Percentiles rank a stretch among this genome's conserved stretches.
Conservation (phyloP, 1,140 invertebrate genomes). For the Drosophila pectinifera region DNA sequence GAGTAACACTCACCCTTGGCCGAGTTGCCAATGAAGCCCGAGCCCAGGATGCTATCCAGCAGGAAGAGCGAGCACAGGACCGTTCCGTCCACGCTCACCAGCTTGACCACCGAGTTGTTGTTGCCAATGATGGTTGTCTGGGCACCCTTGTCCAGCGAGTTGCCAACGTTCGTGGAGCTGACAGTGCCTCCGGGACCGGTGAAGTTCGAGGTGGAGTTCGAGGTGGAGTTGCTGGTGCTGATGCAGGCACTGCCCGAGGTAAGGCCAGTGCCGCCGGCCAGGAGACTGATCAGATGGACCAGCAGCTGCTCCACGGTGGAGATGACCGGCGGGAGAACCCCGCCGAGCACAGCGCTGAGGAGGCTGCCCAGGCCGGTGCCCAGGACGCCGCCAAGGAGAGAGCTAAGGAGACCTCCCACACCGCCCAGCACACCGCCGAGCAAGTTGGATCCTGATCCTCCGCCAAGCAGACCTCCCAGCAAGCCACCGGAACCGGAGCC, state of each 20-base stretch:
- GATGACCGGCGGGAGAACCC: not conserved
- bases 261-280: conserved; percentile 7
- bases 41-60: conserved; percentile 4
- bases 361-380: conserved; percentile 12
- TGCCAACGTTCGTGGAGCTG: conserved; percentile 12
- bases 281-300: conserved; percentile 4
- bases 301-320: conserved; percentile 3
- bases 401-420: not conserved
- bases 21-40: conserved; percentile 30
- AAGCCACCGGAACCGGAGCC: not conserved
- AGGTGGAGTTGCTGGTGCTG: not conserved
- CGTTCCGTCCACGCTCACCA: conserved; percentile 8
- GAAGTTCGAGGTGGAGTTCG: not conserved
- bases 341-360: not conserved
- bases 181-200: not conserved
- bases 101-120: not conserved
- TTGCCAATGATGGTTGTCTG: not conserved
- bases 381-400: conserved; percentile 5
- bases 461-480: no score
- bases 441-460: no score
- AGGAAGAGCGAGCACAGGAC: conserved; percentile 13
- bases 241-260: not conserved
- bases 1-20: conserved; percentile 49
- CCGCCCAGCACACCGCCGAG: not conserved
- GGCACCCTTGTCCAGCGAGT: conserved; percentile 5